phyloP scores from a whole-genome alignment of 2,888 invertebrate genomes.

The Nowickia ferox region DNA sequence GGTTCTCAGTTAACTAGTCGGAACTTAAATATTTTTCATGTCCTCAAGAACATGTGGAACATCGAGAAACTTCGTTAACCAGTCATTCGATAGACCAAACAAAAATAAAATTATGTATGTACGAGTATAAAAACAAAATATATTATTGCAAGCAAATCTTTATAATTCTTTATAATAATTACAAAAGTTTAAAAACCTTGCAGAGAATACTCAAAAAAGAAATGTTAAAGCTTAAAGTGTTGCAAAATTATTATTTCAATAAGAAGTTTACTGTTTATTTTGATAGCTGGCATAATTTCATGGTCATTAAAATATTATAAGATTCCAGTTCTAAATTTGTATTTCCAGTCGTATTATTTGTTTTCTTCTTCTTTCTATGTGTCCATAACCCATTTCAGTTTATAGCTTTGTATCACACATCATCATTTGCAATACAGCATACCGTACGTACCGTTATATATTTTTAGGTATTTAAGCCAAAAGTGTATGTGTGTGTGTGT shows the following conservation, averaged over 20 bases:
- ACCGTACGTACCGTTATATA: constrained; percentile 47
- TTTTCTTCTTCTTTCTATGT: not conserved
- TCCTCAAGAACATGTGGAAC: too few species aligned
- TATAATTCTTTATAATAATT: too few species aligned
- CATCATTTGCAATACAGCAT: constrained; percentile 36
- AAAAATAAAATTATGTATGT: too few species aligned
- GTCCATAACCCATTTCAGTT: constrained; percentile 56
- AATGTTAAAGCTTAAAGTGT: not conserved
- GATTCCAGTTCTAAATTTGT: constrained; percentile 39
- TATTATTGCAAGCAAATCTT: too few species aligned
- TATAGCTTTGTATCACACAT: constrained; percentile 20
- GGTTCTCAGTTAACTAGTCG: too few species aligned
- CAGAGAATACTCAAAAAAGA: not conserved
- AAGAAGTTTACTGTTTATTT: constrained; percentile 8
- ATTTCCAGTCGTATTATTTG: constrained; percentile 8
- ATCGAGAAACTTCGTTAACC: too few species aligned
- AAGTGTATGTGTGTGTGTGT: constrained; percentile 3
- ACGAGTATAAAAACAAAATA: too few species aligned
- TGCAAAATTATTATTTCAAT: not conserved
- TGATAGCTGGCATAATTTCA: constrained; percentile 54
- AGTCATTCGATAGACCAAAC: too few species aligned
- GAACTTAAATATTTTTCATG: too few species aligned
- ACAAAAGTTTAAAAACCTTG: not conserved
- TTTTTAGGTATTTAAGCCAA: constrained; percentile 21
- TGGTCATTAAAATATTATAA: constrained; percentile 56